Evolutionary conservation across 2,113 vertebrate genomes (phyloP).

Genomic region (Delphinapterus leucas): DNA sequence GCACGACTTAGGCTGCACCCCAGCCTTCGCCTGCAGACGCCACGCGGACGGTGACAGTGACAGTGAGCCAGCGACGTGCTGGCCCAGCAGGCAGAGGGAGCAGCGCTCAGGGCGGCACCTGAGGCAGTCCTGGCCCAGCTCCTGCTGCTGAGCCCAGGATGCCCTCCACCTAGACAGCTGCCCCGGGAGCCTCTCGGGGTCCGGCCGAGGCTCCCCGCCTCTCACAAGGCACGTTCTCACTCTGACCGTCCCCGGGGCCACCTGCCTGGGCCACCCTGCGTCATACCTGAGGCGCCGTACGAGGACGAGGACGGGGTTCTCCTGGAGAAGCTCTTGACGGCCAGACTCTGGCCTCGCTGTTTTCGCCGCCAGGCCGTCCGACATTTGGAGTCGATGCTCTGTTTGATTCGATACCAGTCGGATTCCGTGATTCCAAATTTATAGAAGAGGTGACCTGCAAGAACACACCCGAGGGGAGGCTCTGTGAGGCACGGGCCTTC

Average conservation of each 20-base stretch:
- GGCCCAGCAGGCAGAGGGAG: too few species aligned
- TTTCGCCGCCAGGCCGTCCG: conserved; percentile 98
- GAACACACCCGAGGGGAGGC: neutral
- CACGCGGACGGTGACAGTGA: too few species aligned
- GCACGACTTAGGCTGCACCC: too few species aligned
- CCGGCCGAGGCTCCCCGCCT: too few species aligned
- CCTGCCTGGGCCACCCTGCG: neutral
- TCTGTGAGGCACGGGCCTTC: neutral
- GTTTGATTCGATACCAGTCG: conserved; percentile 99
- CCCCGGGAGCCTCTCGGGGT: neutral
- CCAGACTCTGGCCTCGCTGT: conserved; percentile 96
- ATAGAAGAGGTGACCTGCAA: conserved; percentile 94
- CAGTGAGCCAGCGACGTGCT: accelerated
- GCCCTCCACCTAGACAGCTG: accelerated
- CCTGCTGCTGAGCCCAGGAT: accelerated
- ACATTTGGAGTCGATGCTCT: conserved; percentile 99
- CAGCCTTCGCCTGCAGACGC: neutral
- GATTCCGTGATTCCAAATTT: conserved; percentile 96
- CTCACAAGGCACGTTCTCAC: neutral
- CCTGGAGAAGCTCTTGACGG: conserved; percentile 97
- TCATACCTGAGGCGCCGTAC: conserved; percentile 84
- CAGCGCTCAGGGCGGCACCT: too few species aligned
- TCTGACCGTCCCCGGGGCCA: neutral
- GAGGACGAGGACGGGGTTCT: conserved; percentile 88
- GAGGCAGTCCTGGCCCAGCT: neutral